These are phyloP conservation scores for Ispidina lecontei DNA, from an alignment of 2,797 vertebrate species.

Conservation along the genomic window DNA sequence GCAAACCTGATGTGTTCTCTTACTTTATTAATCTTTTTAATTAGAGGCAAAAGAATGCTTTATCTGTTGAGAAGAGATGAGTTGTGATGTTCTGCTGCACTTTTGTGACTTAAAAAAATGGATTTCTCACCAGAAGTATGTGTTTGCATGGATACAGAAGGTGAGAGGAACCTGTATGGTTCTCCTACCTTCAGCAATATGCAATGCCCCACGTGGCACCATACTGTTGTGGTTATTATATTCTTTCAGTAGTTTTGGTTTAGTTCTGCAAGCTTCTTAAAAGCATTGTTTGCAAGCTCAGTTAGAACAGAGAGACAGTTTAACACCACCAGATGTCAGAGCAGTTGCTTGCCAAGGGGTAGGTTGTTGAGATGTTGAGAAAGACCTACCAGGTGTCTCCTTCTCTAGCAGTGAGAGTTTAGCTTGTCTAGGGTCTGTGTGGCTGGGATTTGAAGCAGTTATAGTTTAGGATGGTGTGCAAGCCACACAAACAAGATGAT, in stretches of 20 bases:
- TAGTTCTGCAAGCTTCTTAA: not conserved
- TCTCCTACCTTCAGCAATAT: not conserved
- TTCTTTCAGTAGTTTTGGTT: not conserved
- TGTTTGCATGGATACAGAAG: slow-evolving; percentile 80
- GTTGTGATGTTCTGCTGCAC: slow-evolving; percentile 76
- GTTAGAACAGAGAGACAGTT: not conserved
- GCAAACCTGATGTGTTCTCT: slow-evolving; percentile 77
- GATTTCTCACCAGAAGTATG: slow-evolving; percentile 72
- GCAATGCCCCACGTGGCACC: not conserved
- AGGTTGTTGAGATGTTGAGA: not conserved
- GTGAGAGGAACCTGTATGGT: slow-evolving; percentile 40
- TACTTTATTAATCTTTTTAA: slow-evolving; percentile 83
- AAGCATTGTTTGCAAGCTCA: not conserved
- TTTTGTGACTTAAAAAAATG: slow-evolving; percentile 81
- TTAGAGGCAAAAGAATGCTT: slow-evolving; percentile 85
- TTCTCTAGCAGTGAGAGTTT: not conserved
- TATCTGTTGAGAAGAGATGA: slow-evolving; percentile 83
- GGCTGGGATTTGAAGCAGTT: not conserved
- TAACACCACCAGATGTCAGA: not conserved
- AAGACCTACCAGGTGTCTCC: not conserved
- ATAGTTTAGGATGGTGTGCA: not conserved
- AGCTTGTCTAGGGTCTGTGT: not conserved
- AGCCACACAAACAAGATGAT: not conserved
- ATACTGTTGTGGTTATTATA: not conserved
- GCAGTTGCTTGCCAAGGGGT: not conserved